Evolutionary conservation across 35 echinoderm and acorn worm species (phyloP), one percentile per base, ranked within the genome.

Genomic region (Ophiothrix spiculata): DNA sequence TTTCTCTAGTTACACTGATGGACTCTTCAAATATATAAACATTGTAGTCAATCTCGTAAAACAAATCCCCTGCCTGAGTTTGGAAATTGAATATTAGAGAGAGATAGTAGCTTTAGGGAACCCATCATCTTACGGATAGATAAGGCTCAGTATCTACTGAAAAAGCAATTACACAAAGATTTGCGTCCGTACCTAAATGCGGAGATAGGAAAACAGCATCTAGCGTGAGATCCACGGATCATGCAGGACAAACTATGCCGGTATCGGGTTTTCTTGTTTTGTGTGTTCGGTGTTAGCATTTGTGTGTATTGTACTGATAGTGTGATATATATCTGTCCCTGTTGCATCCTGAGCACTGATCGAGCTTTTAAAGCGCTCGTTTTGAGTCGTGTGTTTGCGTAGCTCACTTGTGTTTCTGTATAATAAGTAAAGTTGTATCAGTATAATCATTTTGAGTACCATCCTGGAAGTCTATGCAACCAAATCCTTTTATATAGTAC

Each of bases 101-200:
- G 25, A 69, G 60, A 69, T 69, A 69, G 16, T 69, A 28, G 60
- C 60, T 69, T 69, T 69, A 69, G 60, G 60, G 60, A 69, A 25
- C 3, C 23, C 17, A 28, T n/a, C 8, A 69, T 69, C 60, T 69
- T 69, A 69, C 16, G 60, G 60, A 15, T n/a, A 28, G 60, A 69
- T 69, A 15, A 69, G 60, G 60, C 60, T 69, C 60, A 69, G 10
- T 69, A 69, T 69, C 60, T 69, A 15, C 60, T 69, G 60, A 69
- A 69, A 69, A 69, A 69, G 60, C 60, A 69, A 69, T 69, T 69
- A 69, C 60, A 28, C 60, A 69, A 69, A 69, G 60, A 69, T 69
- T 69, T 69, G 60, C 60, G 60, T 28, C 60, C 60, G 60, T 28
- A 25, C 29, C 3, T 69, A 28, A n/a, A 69, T 6, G 29, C 60